Base-by-base conservation (phyloP, 2,113 vertebrate species). In the Ptychochromis oligacanthus region DNA sequence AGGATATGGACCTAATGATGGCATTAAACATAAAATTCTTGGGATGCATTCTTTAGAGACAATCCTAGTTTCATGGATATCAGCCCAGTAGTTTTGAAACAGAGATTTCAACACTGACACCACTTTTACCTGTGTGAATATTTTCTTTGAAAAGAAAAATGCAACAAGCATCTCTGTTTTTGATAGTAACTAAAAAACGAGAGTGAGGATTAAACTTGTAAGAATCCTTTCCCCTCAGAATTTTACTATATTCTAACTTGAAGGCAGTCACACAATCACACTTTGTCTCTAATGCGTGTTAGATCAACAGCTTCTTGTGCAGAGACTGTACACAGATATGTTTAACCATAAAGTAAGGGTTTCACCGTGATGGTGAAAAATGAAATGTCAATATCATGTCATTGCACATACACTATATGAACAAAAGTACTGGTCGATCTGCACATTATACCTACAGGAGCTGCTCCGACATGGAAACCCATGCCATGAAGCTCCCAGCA, bases 1-100 rank as follows among this genome's bases (percentile, higher is more conserved):
- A n/a, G n/a, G n/a, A 70, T 52, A 46, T 72, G 17, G 24, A 11
- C 28, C 26, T 52, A 28, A n/a, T 79, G 34, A n/a, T 2, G 46
- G 17, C 10, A 28, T n/a, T 55, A 28, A 6, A 28, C 22, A 46
- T 67, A 26, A 67, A 52, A 3, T 67, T 18, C 15, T 49, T n/a
- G 1, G 18, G n/a, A 40, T 0, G 14, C 43, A 26, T 26, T 67
- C 64, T 26, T 57, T 38, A 15, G 36, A 40, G 36, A 58, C 7
- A 58, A 18, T 40, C 12, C 36, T 36, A 28, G 9, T 43, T 40
- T 76, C 55, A 38, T 17, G 6, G n/a, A 12, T 57, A 43, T 17
- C 55, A 0, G 0, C n/a, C 31, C 20, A 58, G 57, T 56, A 36
- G 36, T 36, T 36, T 5, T 36, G 36, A 36, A 36, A 36, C 28